Conservation (phyloP, 2,113 vertebrate species). For the Seriola quinqueradiata region DNA sequence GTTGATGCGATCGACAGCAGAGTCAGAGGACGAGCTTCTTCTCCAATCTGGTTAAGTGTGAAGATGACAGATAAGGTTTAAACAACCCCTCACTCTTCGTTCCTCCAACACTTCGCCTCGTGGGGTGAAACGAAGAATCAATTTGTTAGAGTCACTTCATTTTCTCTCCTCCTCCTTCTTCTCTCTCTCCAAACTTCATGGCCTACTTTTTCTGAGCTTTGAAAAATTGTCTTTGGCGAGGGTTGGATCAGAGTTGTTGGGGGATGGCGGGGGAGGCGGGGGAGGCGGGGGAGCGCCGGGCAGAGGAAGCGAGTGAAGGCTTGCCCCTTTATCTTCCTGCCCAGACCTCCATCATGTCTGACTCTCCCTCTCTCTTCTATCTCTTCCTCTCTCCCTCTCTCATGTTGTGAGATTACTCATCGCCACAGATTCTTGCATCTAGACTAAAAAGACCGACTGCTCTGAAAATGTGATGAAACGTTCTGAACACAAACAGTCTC, state of each 20-base stretch:
- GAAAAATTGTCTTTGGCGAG: slow-evolving; percentile 72
- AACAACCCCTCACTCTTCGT: background rate
- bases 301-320: slow-evolving; percentile 65
- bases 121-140: background rate
- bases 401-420: slow-evolving; percentile 50
- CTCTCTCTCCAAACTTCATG: slow-evolving; percentile 65
- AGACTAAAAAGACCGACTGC: slow-evolving; percentile 1
- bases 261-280: slow-evolving; percentile 11
- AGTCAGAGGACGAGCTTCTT: background rate
- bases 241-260: slow-evolving; percentile 62
- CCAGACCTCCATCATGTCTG: slow-evolving; percentile 62
- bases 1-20: slow-evolving; percentile 16
- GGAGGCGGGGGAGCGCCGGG: slow-evolving; percentile 24
- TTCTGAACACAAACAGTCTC: background rate
- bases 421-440: slow-evolving; percentile 24
- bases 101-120: background rate
- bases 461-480: slow-evolving; percentile 41
- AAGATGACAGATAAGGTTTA: slow-evolving; percentile 31
- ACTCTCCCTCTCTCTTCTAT: slow-evolving; percentile 27
- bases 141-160: slow-evolving; percentile 12
- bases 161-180: slow-evolving; percentile 3
- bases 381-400: slow-evolving; percentile 9
- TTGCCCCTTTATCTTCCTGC: slow-evolving; percentile 71
- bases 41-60: slow-evolving; percentile 30
- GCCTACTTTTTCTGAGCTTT: slow-evolving; percentile 76